Percentiles rank a stretch among this genome's conserved stretches.
Evolutionary conservation across 92 coral and sea anemone species (phyloP).

Genomic region (Epizoanthus fatuus): DNA sequence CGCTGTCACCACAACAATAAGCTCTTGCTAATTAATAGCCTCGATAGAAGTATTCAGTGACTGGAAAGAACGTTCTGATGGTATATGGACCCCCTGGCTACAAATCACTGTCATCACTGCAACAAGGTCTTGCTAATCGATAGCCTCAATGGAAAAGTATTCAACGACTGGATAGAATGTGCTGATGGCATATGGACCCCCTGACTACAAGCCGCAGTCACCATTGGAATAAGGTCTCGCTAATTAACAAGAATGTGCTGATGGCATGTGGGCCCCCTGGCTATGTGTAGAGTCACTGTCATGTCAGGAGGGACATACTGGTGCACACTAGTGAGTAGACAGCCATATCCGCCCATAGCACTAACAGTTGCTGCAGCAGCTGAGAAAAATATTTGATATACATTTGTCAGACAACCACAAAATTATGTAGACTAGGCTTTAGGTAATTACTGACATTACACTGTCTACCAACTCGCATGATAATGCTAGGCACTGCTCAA

Average conservation of each 20-base stretch:
- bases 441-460: too few species aligned
- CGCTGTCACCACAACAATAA: not conserved
- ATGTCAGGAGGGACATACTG: not conserved
- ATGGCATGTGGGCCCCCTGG: not conserved
- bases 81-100: not conserved
- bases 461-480: too few species aligned
- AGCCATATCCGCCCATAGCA: conserved; percentile 17
- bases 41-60: too few species aligned
- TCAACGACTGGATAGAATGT: not conserved
- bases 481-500: too few species aligned
- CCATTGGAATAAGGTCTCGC: not conserved
- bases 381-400: conserved; percentile 25
- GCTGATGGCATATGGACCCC: not conserved
- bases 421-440: not conserved
- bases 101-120: not conserved
- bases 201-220: not conserved
- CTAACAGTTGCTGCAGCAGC: conserved; percentile 13
- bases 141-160: not conserved
- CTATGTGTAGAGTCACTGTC: not conserved
- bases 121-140: too few species aligned
- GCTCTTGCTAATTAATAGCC: too few species aligned
- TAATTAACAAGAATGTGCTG: not conserved
- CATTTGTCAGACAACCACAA: not conserved
- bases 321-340: conserved; percentile 15
- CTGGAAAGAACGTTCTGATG: not conserved